Base-by-base conservation (phyloP, 2,797 vertebrate species). In the Catharus ustulatus region DNA sequence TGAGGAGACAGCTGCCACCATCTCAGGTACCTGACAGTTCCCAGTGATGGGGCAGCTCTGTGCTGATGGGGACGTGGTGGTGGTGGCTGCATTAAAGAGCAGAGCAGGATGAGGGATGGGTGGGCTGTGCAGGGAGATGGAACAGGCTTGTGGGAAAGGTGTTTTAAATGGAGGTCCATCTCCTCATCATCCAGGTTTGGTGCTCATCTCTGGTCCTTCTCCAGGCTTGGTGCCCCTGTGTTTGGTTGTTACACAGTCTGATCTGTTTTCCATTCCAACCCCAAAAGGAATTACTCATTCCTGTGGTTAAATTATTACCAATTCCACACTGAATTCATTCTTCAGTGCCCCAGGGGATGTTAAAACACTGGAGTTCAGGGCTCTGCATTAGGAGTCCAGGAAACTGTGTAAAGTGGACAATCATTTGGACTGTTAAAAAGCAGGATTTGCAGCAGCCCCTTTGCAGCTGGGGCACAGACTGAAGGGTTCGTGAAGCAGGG, bases 1-100 rank as follows among this genome's bases (percentile, higher is more conserved):
- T 1, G 99, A 99, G 89, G 99, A 99, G 92, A 99, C 99, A 0
- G 99, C 99, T 4, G 99, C 99, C 78, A 99, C 99, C 62, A 99
- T 99, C 91, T 99, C 99, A 97, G 99, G 99, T 99, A 95, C 48
- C 32, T 26, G 20, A 23, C 48, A 30, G 12, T 32, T 30, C 38
- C 29, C 19, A 0, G 0, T 0, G 1, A 21, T 19, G 22, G 68
- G 51, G 10, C 43, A 45, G 66, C 23, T 36, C 49, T 0, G 0
- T 52, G 32, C 12, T 40, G 45, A 13, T 54, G 43, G 32, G 46
- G n/a, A n/a, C 38, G 5, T 0, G 48, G 10, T 9, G 46, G 20
- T 2, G 13, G 57, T 75, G 12, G 29, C 14, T 63, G 9, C 4
- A 0, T 1, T 23, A 48, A 59, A 62, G 34, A 76, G 51, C 80